Evolutionary conservation across 2,888 invertebrate species (phyloP).

Genomic region (Monoplex corrugatus): DNA sequence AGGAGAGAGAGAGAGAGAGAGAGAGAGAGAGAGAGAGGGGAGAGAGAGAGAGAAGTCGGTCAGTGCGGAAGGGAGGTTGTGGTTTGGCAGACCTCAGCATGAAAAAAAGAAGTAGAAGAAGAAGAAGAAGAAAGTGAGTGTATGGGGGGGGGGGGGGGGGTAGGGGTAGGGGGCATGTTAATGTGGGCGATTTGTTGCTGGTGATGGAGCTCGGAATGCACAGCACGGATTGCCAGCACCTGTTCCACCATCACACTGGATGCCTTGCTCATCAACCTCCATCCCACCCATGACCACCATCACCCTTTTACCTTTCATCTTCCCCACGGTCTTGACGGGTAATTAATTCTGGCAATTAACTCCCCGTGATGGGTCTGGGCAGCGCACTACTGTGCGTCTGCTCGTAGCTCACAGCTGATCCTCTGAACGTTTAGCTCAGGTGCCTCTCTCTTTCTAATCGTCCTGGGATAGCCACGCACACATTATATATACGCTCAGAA

Average conservation of each 20-base stretch:
- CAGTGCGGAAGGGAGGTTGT: no score
- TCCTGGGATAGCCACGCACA: no score
- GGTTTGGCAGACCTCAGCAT: no score
- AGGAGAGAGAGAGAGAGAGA: background rate
- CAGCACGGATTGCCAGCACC: slow-evolving; percentile 29
- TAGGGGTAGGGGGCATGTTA: no score
- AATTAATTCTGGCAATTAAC: slow-evolving; percentile 7
- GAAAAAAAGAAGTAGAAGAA: background rate
- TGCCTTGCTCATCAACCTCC: background rate
- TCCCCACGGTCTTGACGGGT: background rate
- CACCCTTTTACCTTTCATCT: background rate
- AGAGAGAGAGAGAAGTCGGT: background rate
- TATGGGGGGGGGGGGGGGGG: background rate
- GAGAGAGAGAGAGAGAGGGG: background rate
- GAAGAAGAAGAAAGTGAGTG: background rate
- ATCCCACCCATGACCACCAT: background rate
- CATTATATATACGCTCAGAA: no score
- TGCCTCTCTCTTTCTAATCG: no score
- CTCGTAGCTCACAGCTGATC: no score
- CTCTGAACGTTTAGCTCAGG: no score
- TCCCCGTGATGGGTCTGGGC: background rate
- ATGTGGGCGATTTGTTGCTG: background rate
- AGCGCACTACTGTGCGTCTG: no score
- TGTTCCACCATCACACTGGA: background rate
- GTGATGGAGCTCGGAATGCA: background rate